Evolutionary conservation across 2,797 vertebrate species (phyloP), one percentile per base, ranked within the genome.

Genomic region (Peromyscus aztecus): DNA sequence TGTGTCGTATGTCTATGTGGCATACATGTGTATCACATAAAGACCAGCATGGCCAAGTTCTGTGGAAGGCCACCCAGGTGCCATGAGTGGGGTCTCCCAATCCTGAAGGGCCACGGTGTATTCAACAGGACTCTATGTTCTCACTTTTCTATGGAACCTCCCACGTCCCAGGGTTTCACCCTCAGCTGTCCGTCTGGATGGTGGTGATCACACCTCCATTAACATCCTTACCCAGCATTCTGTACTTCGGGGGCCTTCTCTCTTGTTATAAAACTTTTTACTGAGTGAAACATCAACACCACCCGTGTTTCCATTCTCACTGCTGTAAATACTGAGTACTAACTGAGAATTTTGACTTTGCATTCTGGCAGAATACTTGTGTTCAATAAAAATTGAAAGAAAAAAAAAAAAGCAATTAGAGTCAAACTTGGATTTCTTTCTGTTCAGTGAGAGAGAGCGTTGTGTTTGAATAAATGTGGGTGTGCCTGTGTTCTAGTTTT

Each of bases 271-370:
- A 98, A 99, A 98, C 98, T 99, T 99, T 99, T 99, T 99, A 99
- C 99, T 98, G 96, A 99, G 99, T 99, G 98, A 98, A 99, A 98
- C 99, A 99, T 99, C 98, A 81, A 98, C 98, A 98, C 98, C 98
- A 98, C 98, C 99, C 99, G 98, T 98, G 98, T 98, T 98, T 98
- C 99, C 99, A 99, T 99, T 99, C 98, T 99, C 99, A 99, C 99
- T 99, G 99, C 99, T 99, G 99, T 99, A 99, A 99, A 99, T 99
- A 99, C 99, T 99, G 99, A 99, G 99, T 99, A 99, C 99, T 99
- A 99, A 99, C 99, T 99, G 98, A 99, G 98, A 98, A 99, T 98
- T 99, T 99, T 99, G 99, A 99, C 99, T 99, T 99, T 99, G 99
- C 99, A 99, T 99, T 99, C 99, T 99, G 99, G 99, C 99, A 99